A percentile compares a stretch with the other conserved stretches of the same genome.
Evolutionary conservation across 2,888 invertebrate species (phyloP).

Genomic region (Calameuta filiformis): DNA sequence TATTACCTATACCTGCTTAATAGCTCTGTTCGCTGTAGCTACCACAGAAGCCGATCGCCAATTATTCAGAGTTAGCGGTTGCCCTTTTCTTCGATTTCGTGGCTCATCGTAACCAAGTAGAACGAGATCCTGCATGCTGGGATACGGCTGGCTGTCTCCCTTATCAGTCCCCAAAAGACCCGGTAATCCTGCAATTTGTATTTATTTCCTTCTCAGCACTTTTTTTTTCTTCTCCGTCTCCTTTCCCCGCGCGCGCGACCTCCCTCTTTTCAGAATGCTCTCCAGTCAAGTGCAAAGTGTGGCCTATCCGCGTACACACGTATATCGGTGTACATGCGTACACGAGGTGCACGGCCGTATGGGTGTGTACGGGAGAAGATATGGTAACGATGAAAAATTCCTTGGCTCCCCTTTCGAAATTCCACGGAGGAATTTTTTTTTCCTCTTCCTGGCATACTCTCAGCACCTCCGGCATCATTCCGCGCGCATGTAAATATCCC

Average conservation of each 20-base stretch:
- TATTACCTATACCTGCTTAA: no score
- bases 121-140: no score
- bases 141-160: constrained; percentile 5
- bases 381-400: constrained; percentile 63
- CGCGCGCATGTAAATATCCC: background rate
- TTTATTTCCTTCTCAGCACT: constrained; percentile 59
- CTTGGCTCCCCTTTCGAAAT: constrained; percentile 36
- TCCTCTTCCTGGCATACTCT: constrained; percentile 19
- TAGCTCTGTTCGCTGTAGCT: no score
- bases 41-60: no score
- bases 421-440: constrained; percentile 23
- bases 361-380: no score
- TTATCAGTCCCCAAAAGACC: constrained; percentile 48
- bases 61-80: no score
- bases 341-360: background rate
- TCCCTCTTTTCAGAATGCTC: background rate
- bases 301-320: background rate
- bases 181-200: constrained; percentile 66
- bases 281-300: constrained; percentile 5
- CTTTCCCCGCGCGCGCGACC: constrained; percentile 16
- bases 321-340: background rate
- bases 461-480: constrained; percentile 23
- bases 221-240: constrained; percentile 35
- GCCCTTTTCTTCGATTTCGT: no score
- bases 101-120: no score